Base-by-base conservation (phyloP, 2,888 invertebrate species). In the Onchidella celtica region DNA sequence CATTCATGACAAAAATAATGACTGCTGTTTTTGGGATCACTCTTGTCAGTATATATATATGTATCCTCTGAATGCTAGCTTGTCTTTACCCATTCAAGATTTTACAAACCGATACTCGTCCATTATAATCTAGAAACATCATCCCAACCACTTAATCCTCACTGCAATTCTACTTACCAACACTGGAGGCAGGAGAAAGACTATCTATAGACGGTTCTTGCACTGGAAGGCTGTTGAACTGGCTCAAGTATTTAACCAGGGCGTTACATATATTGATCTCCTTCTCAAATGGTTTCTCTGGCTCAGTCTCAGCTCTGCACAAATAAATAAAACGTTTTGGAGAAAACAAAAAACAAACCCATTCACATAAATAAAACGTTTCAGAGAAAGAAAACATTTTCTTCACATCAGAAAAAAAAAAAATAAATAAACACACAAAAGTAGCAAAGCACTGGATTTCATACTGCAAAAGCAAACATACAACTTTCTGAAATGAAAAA, bases 261-360 rank as follows among this genome's bases (percentile, higher is more conserved):
- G 91, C 90, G 75, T 89, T 89, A 84, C 92, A 92, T 75, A 91
- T 84, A 38, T 87, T 88, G 40, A 88, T 88, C 84, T 91, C 88
- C 63, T 90, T 89, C 38, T 90, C 89, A 84, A 86, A 90, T 59
- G 87, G 87, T 66, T 85, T 83, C 36, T 87, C 86, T 0, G 86
- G 79, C 57, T 88, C 88, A 63, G 86, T 88, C 76, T 91, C 89
- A n/a, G 88, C 88, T 79, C 92, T 91, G 86, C 4, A 84, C 86
- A 55, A 32, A 4, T 36, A 47, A 14, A 66, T 32, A 29, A 66
- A 11, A 68, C 6, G n/a, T 14, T 61, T 24, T 17, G 55, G n/a
- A n/a, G n/a, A n/a, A 73, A 21, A 57, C 3, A 11, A 74, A 34
- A 47, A 73, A 32, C 24, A 32, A n/a, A n/a, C n/a, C n/a, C n/a